Base-by-base conservation (phyloP, 1,140 invertebrate species). In the Lutraria rhynchaena region DNA sequence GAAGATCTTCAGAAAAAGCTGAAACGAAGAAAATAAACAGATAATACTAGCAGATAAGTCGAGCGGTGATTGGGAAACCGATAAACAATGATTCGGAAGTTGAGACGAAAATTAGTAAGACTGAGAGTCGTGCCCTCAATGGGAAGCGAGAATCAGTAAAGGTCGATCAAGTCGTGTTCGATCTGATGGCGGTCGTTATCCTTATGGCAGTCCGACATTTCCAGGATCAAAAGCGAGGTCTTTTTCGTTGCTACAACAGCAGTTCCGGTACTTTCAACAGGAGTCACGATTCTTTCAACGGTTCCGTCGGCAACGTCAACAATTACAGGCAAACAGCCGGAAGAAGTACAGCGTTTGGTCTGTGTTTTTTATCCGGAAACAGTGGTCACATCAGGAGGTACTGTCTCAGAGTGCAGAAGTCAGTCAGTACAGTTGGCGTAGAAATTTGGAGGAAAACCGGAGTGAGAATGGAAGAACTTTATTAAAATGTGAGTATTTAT, bases 401-500 rank as follows among this genome's bases (percentile, higher is more conserved):
- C 19, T 53, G 51, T 53, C 51, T 24, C 4, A 4, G 51, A 9
- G 51, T 53, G 51, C 51, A 53, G 51, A 53, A 53, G 17, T 53
- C 51, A 53, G 19, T 5, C 19, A 22, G 51, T 53, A 3, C 51
- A 53, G 51, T 17, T 17, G 51, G 51, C n/a, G 17, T 53, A 58
- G 9, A 9, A 58, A 22, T n/a, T 58, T 11, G 55, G 55, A 24
- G 55, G 55, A 24, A 58, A 37, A 15, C 33, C 4, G 27, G 27
- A 31, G n/a, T 31, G 58, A 61, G 41, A 69, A 24, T 46, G 44
- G 13, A 24, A 31, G 35, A 44, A 17, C 11, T 22, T 69, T 49
- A 11, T 44, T 69, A 33, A 69, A 69, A 69, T 33, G 46, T 69
- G 63, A 69, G 63, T 69, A 69, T 69, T 33, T 61, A 33, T 61